These are phyloP conservation scores for Tamandua tetradactyla DNA, from an alignment of 2,797 vertebrate genomes.

Conservation along the genomic window DNA sequence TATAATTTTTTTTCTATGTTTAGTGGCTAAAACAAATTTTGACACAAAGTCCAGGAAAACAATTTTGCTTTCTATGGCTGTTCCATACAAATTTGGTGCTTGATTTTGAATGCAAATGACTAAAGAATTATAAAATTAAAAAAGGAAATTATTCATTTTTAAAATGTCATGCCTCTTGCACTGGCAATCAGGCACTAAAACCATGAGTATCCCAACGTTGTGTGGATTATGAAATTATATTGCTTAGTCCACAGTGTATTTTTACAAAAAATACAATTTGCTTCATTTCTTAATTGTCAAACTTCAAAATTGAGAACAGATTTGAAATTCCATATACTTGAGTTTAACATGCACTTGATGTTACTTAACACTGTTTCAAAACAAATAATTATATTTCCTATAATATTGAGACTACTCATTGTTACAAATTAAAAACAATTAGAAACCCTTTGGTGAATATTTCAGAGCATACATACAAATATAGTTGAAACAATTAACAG, in stretches of 20 bases:
- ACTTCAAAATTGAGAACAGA: slow-evolving; percentile 49
- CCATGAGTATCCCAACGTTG: slow-evolving; percentile 6
- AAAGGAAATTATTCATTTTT: slow-evolving; percentile 29
- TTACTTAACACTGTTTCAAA: slow-evolving; percentile 4
- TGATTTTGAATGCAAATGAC: slow-evolving; percentile 46
- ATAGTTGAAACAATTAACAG: slow-evolving; percentile 13
- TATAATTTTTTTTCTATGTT: slow-evolving; percentile 51
- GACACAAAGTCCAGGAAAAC: slow-evolving; percentile 40
- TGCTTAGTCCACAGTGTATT: neutral
- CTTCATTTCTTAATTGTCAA: neutral
- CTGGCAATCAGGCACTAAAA: slow-evolving; percentile 14
- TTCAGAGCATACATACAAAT: slow-evolving; percentile 40
- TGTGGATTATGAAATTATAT: neutral
- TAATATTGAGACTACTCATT: slow-evolving; percentile 41
- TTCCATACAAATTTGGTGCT: slow-evolving; percentile 34
- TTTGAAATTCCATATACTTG: slow-evolving; percentile 37
- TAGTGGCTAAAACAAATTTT: slow-evolving; percentile 46
- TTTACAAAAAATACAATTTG: neutral
- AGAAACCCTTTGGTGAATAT: slow-evolving; percentile 38
- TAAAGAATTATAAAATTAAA: slow-evolving; percentile 43
- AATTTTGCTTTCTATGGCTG: slow-evolving; percentile 24
- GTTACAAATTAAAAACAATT: slow-evolving; percentile 37
- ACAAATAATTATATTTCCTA: slow-evolving; percentile 37
- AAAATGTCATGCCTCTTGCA: neutral
- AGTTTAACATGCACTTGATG: slow-evolving; percentile 15